Evolutionary conservation across 2,797 vertebrate species (phyloP), one percentile per base, ranked within the genome.

Genomic region (Chloroceryle amazona): DNA sequence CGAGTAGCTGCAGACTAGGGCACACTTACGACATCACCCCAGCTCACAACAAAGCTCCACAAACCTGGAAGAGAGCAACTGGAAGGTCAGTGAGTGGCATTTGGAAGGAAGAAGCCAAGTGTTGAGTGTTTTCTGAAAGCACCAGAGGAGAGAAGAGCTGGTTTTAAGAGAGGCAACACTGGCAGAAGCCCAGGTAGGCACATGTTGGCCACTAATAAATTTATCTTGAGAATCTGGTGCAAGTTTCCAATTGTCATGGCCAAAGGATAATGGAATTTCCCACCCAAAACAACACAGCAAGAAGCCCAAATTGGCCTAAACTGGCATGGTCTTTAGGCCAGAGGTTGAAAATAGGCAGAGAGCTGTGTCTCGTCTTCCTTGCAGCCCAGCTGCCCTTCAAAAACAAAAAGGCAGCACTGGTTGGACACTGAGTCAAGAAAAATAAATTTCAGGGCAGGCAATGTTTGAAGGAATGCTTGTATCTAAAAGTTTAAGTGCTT

Each of bases 11-110:
- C 13, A 25, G n/a, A 49, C 23, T 13, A 25, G 23, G 47, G 47
- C 22, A 13, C 47, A 13, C 23, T 49, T 49, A 49, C 6, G 11
- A 49, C 13, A 22, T 25, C 47, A 13, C 47, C 47, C 22, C 47
- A 49, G 47, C 47, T 23, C 47, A 49, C 0, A 0, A 73, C 20
- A 39, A 17, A 72, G 14, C 47, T 49, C 47, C 23, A 25, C 3
- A 6, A 75, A 39, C n/a, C 8, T 2, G 37, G 73, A 39, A 35
- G 55, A 70, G 21, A 54, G 23, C 3, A 28, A 54, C 52, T 14
- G 22, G 21, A 28, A 29, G 35, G 31, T 2, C 44, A n/a, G 51
- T 0, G 1, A 3, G 16, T 0, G 1, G 4, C 9, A 23, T 8
- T 72, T 33, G 67, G 31, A 68, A 83, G 49, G 0, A 42, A 71